phyloP scores from a whole-genome alignment of 2,888 invertebrate genomes.

The Gastracanthus pulcherrimus region DNA sequence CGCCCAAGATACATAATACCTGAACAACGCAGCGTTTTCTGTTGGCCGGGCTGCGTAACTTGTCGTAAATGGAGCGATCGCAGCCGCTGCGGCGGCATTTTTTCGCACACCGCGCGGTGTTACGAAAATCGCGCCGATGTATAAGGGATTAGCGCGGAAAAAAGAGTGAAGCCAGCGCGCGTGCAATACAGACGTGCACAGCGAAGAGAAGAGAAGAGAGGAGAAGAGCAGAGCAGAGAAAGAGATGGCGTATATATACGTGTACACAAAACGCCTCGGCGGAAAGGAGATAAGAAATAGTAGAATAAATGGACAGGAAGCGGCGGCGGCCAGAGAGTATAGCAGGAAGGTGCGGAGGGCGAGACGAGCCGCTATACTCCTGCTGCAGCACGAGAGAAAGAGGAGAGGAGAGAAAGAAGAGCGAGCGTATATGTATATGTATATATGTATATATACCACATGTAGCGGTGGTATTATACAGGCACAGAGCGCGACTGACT shows the following conservation, averaged over 20 bases:
- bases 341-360: background rate
- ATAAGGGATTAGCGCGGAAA: slow-evolving; percentile 20
- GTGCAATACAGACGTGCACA: background rate
- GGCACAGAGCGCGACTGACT: background rate
- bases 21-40: too few relatives aligned
- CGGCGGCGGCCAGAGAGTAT: slow-evolving; percentile 19
- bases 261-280: slow-evolving; percentile 2
- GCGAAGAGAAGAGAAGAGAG: background rate
- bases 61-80: slow-evolving; percentile 45
- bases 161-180: background rate
- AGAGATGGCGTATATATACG: background rate
- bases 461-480: background rate
- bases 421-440: too few relatives aligned
- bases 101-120: background rate
- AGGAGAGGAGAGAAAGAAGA: background rate
- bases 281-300: slow-evolving; percentile 54
- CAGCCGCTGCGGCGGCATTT: background rate
- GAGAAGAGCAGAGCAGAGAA: background rate
- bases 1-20: too few relatives aligned
- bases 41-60: slow-evolving; percentile 19
- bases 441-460: background rate
- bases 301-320: slow-evolving; percentile 53
- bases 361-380: background rate
- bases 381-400: background rate
- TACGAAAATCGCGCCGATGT: slow-evolving; percentile 26